These are phyloP conservation scores for Ia io DNA, from an alignment of 2,113 vertebrate genomes.

Conservation along the genomic window DNA sequence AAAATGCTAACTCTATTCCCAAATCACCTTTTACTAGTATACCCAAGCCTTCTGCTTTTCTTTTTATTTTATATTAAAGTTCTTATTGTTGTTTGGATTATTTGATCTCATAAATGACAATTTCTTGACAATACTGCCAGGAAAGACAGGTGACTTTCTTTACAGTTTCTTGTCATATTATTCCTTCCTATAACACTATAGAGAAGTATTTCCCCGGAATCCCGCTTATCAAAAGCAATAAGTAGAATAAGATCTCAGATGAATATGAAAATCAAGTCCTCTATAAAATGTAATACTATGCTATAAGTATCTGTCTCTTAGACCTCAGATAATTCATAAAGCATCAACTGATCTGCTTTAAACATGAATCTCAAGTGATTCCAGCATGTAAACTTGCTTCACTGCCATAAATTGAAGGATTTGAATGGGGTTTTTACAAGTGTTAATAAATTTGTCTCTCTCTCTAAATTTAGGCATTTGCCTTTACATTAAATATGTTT, in stretches of 20 bases:
- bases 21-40: neutral
- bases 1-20: neutral
- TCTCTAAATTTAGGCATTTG: conserved; percentile 31
- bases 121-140: conserved; percentile 24
- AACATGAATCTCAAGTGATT: conserved; percentile 60
- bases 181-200: conserved; percentile 55
- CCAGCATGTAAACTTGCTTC: conserved; percentile 68
- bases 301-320: conserved; percentile 30
- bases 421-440: conserved; percentile 71
- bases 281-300: conserved; percentile 50
- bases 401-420: conserved; percentile 70
- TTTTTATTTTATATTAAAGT: neutral
- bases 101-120: conserved; percentile 31
- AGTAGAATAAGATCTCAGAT: conserved; percentile 57
- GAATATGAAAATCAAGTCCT: conserved; percentile 48
- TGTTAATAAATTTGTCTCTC: conserved; percentile 70
- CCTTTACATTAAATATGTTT: conserved; percentile 55
- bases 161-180: conserved; percentile 59
- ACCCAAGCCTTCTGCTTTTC: neutral
- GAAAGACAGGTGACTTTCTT: conserved; percentile 55
- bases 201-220: conserved; percentile 72
- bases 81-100: neutral
- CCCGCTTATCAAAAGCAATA: conserved; percentile 48
- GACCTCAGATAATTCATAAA: conserved; percentile 66
- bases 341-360: conserved; percentile 43